Evolutionary conservation across 2,113 vertebrate genomes (phyloP), one percentile per base, ranked within the genome.

Genomic region (Rafetus swinhoei): DNA sequence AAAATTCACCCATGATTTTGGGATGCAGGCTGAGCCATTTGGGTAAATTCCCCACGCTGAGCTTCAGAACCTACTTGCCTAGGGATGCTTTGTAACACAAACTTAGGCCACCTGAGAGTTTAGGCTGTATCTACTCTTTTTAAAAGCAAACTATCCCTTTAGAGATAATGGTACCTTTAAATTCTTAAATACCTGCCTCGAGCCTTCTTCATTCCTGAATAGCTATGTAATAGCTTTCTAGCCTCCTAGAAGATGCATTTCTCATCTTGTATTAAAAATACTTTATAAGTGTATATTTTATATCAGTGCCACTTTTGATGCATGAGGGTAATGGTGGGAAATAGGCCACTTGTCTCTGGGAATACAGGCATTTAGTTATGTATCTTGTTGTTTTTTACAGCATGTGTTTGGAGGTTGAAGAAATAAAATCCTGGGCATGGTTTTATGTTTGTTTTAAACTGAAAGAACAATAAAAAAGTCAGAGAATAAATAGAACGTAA

Each of bases 21-120:
- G 94, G 89, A 87, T 82, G 45, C 82, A 56, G 91, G 54, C 81
- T 94, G 84, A 94, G 84, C 19, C 59, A 91, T 7, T 81, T 95
- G 92, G 79, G 89, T 93, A 83, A 35, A 55, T 94, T 96, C 86
- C 79, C 79, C 55, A 7, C 39, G 39, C 25, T 87, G 82, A 65
- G 16, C 60, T 24, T 93, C 1, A 5, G 82, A 90, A 95, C 18
- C 5, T 77, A 32, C 50, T 94, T 94, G 65, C 55, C 45, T 82
- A 25, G 39, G 76, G 25, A n/a, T 91, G 32, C 2, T 94, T 95
- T 95, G 80, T 92, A 94, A 81, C 35, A 91, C 53, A 4, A 87
- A 90, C 62, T 69, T 59, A 69, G 56, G 8, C 3, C 24, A 80
- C 7, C 57, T 57, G 65, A 77, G 45, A 76, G 54, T 52, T 82